Evolutionary conservation across 2,888 invertebrate genomes (phyloP), one percentile per base, ranked within the genome.

Genomic region (Melanostoma scalare): DNA sequence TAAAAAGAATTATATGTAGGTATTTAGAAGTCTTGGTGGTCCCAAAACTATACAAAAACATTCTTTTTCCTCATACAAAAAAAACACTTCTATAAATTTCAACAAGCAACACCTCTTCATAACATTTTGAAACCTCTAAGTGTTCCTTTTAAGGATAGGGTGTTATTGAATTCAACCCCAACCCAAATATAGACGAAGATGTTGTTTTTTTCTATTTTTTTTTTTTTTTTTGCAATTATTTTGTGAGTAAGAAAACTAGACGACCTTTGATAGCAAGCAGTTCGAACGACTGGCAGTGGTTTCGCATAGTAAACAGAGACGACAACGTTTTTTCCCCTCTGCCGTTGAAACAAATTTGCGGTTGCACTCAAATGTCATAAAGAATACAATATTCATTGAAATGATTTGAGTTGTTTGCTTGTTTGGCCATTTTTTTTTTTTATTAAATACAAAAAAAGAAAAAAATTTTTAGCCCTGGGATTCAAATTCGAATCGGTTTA

Each of bases 211-310:
- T 50, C 35, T 44, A 35, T 5, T 6, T 42, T 33, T 36, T n/a
- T 3, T 3, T 33, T 56, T n/a, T 30, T n/a, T 6, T 9, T 38
- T 38, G 20, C 1, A 31, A 35, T 53, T 60, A n/a, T 40, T 0
- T n/a, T 31, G 10, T 53, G 35, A 67, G 53, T 30, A 6, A 55
- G 30, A 38, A 48, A 50, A 48, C 46, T 30, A 36, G 53, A 53
- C 61, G 72, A 71, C 53, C 53, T 74, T 65, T 74, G 6, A 56
- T 61, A 44, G 46, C 20, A 38, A 2, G 61, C 36, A 42, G 20
- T 42, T 56, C 8, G 35, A 56, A 35, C 36, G 40, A 33, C n/a
- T 58, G 5, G 36, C 36, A 63, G 36, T 31, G 56, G 56, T 69
- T 58, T 20, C 20, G 50, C 40, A 33, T 58, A 10, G 38, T 8